These are phyloP conservation scores for Enteromius trimaculatus DNA, from an alignment of 2,797 vertebrate genomes.

Conservation along the genomic window DNA sequence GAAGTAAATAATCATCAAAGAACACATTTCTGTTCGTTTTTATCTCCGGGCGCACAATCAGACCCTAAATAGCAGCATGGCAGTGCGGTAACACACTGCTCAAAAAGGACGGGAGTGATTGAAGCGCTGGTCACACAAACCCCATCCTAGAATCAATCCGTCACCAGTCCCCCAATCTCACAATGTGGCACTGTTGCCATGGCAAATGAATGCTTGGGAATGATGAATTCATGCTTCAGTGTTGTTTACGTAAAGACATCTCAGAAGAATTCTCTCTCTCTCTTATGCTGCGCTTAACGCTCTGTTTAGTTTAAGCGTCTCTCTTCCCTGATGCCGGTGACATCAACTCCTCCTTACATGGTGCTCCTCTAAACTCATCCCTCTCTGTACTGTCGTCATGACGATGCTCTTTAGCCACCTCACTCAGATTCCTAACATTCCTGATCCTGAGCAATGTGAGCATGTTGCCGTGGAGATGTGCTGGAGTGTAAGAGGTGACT, in stretches of 20 bases:
- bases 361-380: conserved; percentile 38
- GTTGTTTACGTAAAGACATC: conserved; percentile 42
- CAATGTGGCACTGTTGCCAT: conserved; percentile 44
- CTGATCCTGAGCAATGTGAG: conserved; percentile 27
- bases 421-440: conserved; percentile 36
- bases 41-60: neutral
- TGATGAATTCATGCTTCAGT: conserved; percentile 43
- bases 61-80: conserved; percentile 4
- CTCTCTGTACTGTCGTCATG: conserved; percentile 42
- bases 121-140: conserved; percentile 44
- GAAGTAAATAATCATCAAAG: conserved; percentile 21
- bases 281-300: neutral
- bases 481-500: conserved; percentile 18
- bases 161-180: conserved; percentile 42
- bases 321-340: conserved; percentile 25
- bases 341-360: conserved; percentile 50
- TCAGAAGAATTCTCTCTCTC: conserved; percentile 35
- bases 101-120: neutral
- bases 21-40: conserved; percentile 1
- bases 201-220: conserved; percentile 28
- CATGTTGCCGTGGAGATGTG: conserved; percentile 37
- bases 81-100: conserved; percentile 12
- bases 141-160: conserved; percentile 42
- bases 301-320: conserved; percentile 42
- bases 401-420: conserved; percentile 48